Percentiles rank a stretch among this genome's conserved stretches.
Evolutionary conservation across 2,888 invertebrate genomes (phyloP).

Genomic region (Drosophila mayaguana): DNA sequence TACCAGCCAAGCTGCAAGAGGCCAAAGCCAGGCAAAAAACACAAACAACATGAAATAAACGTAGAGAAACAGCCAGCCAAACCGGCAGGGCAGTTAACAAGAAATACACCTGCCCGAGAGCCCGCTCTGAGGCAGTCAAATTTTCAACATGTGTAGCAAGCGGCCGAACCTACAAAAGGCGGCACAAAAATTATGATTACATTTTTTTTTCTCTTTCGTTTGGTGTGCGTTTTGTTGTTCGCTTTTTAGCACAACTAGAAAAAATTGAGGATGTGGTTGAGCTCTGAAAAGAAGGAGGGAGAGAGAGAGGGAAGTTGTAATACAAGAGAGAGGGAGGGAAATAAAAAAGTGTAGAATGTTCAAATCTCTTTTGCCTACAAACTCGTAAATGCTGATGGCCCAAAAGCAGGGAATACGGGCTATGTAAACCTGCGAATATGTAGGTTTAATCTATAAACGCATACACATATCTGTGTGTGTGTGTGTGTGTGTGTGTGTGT

Average conservation of each 20-base stretch:
- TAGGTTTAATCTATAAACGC: constrained; percentile 39
- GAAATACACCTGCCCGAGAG: constrained; percentile 63
- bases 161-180: constrained; percentile 52
- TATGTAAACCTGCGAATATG: constrained; percentile 27
- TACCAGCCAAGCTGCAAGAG: constrained; percentile 69
- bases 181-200: constrained; percentile 63
- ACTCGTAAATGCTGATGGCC: constrained; percentile 35
- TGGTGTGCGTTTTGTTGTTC: constrained; percentile 10
- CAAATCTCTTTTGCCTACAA: constrained; percentile 72
- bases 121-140: constrained; percentile 53
- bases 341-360: constrained; percentile 47
- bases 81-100: constrained; percentile 33
- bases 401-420: constrained; percentile 1
- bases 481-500: neutral
- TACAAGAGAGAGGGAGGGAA: neutral
- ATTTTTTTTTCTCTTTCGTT: constrained; percentile 15
- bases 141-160: constrained; percentile 66
- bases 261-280: constrained; percentile 77
- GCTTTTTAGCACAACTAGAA: constrained; percentile 65
- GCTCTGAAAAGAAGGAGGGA: constrained; percentile 6
- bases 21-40: constrained; percentile 43
- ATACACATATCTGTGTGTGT: too few relatives aligned
- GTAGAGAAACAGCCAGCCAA: constrained; percentile 25
- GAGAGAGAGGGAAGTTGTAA: constrained; percentile 1
- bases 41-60: constrained; percentile 13